These are phyloP conservation scores for Hecatera dysodea DNA, from an alignment of 2,888 invertebrate genomes.

Conservation along the genomic window DNA sequence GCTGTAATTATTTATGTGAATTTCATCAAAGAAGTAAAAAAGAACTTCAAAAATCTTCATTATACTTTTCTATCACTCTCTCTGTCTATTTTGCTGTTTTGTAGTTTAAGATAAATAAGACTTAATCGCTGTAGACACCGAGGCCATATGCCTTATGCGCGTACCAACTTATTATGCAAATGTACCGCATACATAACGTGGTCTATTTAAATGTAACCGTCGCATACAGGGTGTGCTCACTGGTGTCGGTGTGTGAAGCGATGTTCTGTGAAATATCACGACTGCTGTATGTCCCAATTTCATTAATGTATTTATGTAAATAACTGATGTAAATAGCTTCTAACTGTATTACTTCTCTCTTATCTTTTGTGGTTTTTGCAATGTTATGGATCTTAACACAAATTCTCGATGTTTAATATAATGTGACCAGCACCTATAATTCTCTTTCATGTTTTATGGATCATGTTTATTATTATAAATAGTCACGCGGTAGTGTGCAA, in stretches of 20 bases:
- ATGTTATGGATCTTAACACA: slow-evolving; percentile 31
- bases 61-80: not conserved
- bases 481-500: not conserved
- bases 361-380: slow-evolving; percentile 44
- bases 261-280: slow-evolving; percentile 29
- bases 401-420: slow-evolving; percentile 31
- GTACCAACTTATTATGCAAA: slow-evolving; percentile 7
- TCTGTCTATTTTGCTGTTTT: not conserved
- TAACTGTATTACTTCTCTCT: slow-evolving; percentile 47
- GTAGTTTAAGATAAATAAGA: slow-evolving; percentile 42
- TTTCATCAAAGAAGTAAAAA: slow-evolving; percentile 20
- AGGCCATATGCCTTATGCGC: slow-evolving; percentile 6
- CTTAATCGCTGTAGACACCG: slow-evolving; percentile 9
- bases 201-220: not conserved
- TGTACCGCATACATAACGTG: slow-evolving; percentile 1
- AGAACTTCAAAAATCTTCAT: not conserved
- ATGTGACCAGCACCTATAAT: slow-evolving; percentile 23
- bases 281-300: slow-evolving; percentile 54
- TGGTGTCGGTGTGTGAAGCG: slow-evolving; percentile 17
- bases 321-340: slow-evolving; percentile 66
- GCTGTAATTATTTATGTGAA: slow-evolving; percentile 31
- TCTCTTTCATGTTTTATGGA: slow-evolving; percentile 16
- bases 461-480: slow-evolving; percentile 2
- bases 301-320: slow-evolving; percentile 68
- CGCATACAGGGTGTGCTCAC: not conserved